Base-by-base conservation (phyloP, 2,888 invertebrate species). In the Creontiades dilutus region DNA sequence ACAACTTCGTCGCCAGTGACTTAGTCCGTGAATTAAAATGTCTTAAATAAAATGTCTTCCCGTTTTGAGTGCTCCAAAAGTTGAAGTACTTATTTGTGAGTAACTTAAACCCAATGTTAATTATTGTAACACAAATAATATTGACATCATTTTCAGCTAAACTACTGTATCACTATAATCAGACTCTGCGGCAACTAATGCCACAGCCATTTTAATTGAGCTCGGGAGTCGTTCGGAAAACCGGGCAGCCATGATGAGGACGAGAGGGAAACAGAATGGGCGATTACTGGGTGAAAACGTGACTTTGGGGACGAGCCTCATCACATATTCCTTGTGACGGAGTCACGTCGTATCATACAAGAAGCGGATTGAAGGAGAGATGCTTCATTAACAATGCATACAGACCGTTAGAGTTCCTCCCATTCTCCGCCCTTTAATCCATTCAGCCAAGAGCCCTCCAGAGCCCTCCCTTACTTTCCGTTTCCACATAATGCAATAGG, bases 341-440 rank as follows among this genome's bases (percentile, higher is more conserved):
- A 46, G 78, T 78, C 78, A 3, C 46, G 16, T 47, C 47, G n/a
- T 47, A 78, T 78, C 78, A 78, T 78, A 78, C 78, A 78, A 78
- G 78, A 47, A 78, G 78, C 37, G 78, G 78, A 78, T 78, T 78
- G 78, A 78, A 68, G 78, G 78, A 46, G 78, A 46, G 78, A 19
- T 46, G 78, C 46, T 78, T 46, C 78, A 78, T 78, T 78, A 78
- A 78, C 78, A 78, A 78, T 78, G 37, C 78, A 78, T 78, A 46
- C 46, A 16, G 78, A 19, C 78, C 78, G 46, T 78, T 78, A 78
- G 78, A 78, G 78, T 68, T 68, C 68, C 68, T 68, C 23, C 68
- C 12, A 13, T 16, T 57, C 14, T 57, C n/a, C 57, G n/a, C 57
- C 57, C 57, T 16, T 68, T 23, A 68, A 68, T 23, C 68, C 68